phyloP scores from a whole-genome alignment of 2,888 invertebrate genomes.

The Aphodius granarius region DNA sequence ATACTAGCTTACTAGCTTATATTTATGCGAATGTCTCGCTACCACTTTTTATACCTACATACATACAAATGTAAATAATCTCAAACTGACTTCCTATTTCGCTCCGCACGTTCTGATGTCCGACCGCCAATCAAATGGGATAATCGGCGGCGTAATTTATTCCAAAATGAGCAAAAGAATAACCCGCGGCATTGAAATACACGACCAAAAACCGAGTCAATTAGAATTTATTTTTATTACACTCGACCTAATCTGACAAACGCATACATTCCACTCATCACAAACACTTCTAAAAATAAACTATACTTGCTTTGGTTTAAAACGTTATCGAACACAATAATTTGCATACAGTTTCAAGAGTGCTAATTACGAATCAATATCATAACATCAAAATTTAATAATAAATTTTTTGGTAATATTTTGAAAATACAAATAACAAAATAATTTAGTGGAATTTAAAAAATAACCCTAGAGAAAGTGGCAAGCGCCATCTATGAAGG shows the following conservation, averaged over 20 bases:
- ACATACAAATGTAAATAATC: slow-evolving; percentile 2
- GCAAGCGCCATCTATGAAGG: not conserved
- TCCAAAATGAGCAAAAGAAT: not conserved
- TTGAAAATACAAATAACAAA: not conserved
- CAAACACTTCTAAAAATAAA: not conserved
- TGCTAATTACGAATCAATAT: no score
- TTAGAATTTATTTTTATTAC: not conserved
- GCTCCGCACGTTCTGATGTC: not conserved
- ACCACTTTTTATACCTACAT: slow-evolving; percentile 5
- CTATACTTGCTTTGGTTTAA: not conserved
- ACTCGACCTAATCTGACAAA: not conserved
- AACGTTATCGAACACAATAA: no score
- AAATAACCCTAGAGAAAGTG: not conserved
- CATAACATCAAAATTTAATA: no score
- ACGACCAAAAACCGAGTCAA: slow-evolving; percentile 13
- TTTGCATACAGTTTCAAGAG: no score
- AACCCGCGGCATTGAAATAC: slow-evolving; percentile 13
- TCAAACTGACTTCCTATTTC: not conserved
- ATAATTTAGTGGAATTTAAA: not conserved
- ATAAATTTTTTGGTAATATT: no score
- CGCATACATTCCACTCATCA: not conserved
- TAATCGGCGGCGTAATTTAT: not conserved
- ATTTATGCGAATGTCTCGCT: not conserved
- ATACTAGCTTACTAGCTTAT: not conserved
- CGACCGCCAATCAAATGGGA: not conserved